Conservation (phyloP, 2,113 vertebrate species). For the Talpa occidentalis region DNA sequence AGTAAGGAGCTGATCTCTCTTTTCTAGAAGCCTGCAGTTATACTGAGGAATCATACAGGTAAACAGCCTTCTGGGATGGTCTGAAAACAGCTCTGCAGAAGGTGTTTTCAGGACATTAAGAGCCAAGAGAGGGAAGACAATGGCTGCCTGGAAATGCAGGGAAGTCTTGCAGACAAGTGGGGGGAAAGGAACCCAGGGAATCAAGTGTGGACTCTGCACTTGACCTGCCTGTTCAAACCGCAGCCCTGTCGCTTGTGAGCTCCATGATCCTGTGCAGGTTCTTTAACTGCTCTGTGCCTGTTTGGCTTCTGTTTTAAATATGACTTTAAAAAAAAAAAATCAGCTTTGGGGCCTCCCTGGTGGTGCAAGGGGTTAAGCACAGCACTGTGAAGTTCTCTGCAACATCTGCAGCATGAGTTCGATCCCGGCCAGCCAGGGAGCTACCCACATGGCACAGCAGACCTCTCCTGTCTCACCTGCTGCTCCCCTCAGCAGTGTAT, state of each 20-base stretch:
- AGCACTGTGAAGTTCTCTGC: too few relatives aligned
- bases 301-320: not conserved
- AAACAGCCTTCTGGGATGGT: fast-evolving
- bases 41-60: not conserved
- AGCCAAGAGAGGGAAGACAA: fast-evolving
- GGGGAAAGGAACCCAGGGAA: not conserved
- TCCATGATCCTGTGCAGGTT: not conserved
- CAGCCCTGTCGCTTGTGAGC: not conserved
- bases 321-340: not conserved
- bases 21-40: not conserved
- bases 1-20: not conserved
- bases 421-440: too few relatives aligned
- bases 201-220: not conserved
- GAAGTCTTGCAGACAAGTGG: not conserved
- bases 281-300: not conserved
- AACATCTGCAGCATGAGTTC: too few relatives aligned
- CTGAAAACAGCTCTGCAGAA: not conserved
- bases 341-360: too few relatives aligned
- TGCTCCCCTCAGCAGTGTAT: too few relatives aligned
- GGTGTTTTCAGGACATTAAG: not conserved
- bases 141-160: not conserved
- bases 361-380: too few relatives aligned
- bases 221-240: not conserved
- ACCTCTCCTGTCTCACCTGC: too few relatives aligned
- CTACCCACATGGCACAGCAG: too few relatives aligned